A percentile compares a stretch with the other conserved stretches of the same genome.
These are phyloP conservation scores for Pholis gunnellus DNA, from an alignment of 2,113 vertebrate genomes.

Conservation along the genomic window DNA sequence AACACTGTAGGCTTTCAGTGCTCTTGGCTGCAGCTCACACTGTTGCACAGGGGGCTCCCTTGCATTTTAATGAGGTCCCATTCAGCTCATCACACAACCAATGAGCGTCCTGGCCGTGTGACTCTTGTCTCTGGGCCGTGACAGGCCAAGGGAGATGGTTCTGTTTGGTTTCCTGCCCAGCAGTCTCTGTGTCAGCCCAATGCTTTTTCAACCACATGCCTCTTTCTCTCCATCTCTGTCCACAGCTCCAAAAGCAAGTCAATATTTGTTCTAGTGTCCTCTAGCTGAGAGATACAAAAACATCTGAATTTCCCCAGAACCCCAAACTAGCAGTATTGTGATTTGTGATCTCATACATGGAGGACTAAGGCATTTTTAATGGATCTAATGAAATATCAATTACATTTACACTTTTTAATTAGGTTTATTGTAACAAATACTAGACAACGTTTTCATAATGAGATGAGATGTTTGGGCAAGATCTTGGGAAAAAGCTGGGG, in stretches of 20 bases:
- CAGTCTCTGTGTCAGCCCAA: constrained; percentile 36
- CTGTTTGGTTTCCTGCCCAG: constrained; percentile 55
- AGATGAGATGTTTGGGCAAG: neutral
- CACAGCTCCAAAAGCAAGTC: constrained; percentile 35
- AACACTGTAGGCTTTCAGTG: constrained; percentile 47
- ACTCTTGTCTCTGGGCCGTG: constrained; percentile 28
- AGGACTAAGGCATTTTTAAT: neutral
- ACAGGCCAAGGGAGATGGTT: constrained; percentile 46
- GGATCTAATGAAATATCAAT: neutral
- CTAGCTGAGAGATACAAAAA: constrained; percentile 25
- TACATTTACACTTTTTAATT: neutral
- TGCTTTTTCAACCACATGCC: constrained; percentile 32
- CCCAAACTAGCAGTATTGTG: neutral
- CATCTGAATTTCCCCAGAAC: neutral
- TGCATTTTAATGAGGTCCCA: constrained; percentile 74
- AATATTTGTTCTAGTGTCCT: constrained; percentile 61
- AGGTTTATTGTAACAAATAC: neutral
- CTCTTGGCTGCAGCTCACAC: constrained; percentile 45
- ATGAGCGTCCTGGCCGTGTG: constrained; percentile 48
- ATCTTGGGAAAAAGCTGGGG: neutral
- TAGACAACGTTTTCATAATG: neutral
- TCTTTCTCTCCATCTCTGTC: constrained; percentile 24
- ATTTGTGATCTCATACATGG: neutral
- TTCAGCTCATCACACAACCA: constrained; percentile 61
- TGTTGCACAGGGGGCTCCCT: constrained; percentile 50